Base-by-base conservation (phyloP, 2,113 vertebrate genomes). In the Mystacornis crossleyi region DNA sequence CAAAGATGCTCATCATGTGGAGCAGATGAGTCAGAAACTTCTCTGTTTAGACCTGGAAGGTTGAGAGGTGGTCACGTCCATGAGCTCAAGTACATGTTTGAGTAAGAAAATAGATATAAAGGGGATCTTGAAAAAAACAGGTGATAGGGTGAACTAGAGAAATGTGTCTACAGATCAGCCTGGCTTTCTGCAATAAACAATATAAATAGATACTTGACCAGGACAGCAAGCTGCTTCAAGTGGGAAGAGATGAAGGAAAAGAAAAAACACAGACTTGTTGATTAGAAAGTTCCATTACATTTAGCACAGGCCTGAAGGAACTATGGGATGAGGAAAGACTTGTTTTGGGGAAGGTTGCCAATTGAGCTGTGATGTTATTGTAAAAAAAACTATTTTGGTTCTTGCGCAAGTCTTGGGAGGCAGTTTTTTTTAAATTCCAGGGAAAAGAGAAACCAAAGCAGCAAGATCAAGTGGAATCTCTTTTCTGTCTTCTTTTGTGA, bases 231-330 rank as follows among this genome's bases (percentile, higher is more conserved):
- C 47, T 78, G 31, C 60, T 89, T 74, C 25, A 88, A 45, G 45
- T 29, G 25, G 58, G 58, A 93, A 69, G 64, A 78, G 14, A 47
- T n/a, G 73, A 85, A 72, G 79, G 61, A 47, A 87, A 77, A 85
- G 12, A 51, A 65, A 70, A 82, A 31, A 20, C 1, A 15, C 1
- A 15, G 24, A 6, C 71, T 54, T 90, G 43, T 66, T 50, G 34
- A 81, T 90, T 64, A 62, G 67, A 64, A 94, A 86, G 85, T 95
- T 73, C 55, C 67, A 82, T 58, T 54, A 43, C 28, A 2, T 70
- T 90, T 82, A 95, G 85, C 47, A 92, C 80, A 94, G n/a, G 55
- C 43, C 47, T 93, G 70, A 90, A 88, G 40, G 91, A 96, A 86
- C 42, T 23, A 82, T 36, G 58, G 66, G 58, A 45, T 91, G 81